A percentile compares a stretch with the other conserved stretches of the same genome.
These are phyloP conservation scores for Zaprionus davidi DNA, from an alignment of 1,140 invertebrate species.

Conservation along the genomic window DNA sequence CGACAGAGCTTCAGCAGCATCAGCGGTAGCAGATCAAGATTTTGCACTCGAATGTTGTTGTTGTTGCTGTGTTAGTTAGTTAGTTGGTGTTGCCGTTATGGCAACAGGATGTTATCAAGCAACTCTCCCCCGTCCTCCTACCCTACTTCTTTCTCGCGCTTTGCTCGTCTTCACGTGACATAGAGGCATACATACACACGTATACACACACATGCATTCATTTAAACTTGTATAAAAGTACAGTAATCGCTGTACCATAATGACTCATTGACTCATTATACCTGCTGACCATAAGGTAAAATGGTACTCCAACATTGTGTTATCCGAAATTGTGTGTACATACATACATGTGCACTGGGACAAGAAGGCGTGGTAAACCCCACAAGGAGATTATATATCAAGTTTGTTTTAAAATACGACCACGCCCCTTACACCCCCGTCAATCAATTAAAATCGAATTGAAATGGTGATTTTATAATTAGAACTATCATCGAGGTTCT, in stretches of 20 bases:
- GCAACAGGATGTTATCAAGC: conserved; percentile 55
- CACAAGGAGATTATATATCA: no score
- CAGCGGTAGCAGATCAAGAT: conserved; percentile 22
- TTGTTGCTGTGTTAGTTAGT: conserved; percentile 25
- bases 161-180: neutral
- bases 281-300: no score
- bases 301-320: no score
- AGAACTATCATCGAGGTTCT: no score
- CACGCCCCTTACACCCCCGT: no score
- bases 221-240: neutral
- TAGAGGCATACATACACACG: conserved; percentile 1
- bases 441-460: no score
- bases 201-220: conserved; percentile 7
- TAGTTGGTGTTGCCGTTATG: conserved; percentile 52
- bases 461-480: no score
- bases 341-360: no score
- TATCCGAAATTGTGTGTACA: no score
- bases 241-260: neutral
- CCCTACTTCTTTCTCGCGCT: neutral
- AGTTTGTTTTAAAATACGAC: no score
- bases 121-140: neutral
- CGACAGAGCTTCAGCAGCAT: neutral
- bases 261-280: neutral
- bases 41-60: conserved; percentile 20
- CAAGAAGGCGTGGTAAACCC: no score